phyloP scores from a whole-genome alignment of 1,140 invertebrate genomes.

The Drosophila biarmipes region DNA sequence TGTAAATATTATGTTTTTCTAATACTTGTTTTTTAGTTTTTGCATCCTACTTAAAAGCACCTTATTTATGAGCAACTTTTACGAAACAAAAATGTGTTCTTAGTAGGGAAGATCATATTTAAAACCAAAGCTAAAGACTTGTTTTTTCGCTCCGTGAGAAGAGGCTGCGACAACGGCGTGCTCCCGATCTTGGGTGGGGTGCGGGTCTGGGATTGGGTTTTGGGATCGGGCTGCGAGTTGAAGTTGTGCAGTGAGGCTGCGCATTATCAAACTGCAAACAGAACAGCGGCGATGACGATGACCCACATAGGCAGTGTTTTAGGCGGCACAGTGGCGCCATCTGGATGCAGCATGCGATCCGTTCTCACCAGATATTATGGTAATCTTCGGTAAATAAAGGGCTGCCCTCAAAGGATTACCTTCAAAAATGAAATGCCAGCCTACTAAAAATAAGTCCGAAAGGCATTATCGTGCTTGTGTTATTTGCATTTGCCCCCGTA shows the following conservation, averaged over 20 bases:
- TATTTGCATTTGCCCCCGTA: no score
- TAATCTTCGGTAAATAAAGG: background rate
- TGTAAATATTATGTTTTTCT: no score
- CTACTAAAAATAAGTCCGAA: no score
- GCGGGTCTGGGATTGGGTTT: background rate
- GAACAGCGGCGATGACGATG: slow-evolving; percentile 33
- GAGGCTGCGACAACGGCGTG: slow-evolving; percentile 23
- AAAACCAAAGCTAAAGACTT: no score
- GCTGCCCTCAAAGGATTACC: background rate
- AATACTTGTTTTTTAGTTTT: no score
- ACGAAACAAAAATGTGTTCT: no score
- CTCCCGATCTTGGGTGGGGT: slow-evolving; percentile 7
- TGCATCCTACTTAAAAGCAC: no score
- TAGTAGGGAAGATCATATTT: no score
- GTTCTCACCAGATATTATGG: slow-evolving; percentile 8
- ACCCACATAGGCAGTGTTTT: slow-evolving; percentile 62
- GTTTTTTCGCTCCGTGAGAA: background rate
- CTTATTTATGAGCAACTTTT: no score
- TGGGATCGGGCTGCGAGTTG: slow-evolving; percentile 11
- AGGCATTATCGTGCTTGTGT: no score
- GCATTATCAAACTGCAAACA: slow-evolving; percentile 55
- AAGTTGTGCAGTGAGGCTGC: slow-evolving; percentile 16
- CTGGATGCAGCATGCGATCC: slow-evolving; percentile 7
- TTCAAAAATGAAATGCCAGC: background rate
- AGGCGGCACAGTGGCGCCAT: slow-evolving; percentile 53